Evolutionary conservation across 2,113 vertebrate genomes (phyloP).

Genomic region (Felis chaus): DNA sequence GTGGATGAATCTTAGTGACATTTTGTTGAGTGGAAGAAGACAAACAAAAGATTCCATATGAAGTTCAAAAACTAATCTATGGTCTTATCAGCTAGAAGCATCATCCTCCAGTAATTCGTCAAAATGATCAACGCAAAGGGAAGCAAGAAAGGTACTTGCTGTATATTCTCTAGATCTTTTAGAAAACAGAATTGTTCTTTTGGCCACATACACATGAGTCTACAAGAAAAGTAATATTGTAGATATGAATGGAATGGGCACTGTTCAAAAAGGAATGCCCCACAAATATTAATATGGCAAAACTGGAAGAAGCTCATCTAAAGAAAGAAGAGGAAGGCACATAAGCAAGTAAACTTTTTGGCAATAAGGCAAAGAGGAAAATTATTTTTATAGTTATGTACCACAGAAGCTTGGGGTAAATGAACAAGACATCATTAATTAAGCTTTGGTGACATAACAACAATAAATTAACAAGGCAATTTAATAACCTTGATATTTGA

Average conservation of each 20-base stretch:
- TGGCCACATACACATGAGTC: neutral
- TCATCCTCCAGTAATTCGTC: neutral
- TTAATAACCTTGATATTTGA: neutral
- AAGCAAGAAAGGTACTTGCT: neutral
- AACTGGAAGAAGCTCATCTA: neutral
- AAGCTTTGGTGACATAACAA: neutral
- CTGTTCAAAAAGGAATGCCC: neutral
- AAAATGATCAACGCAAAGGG: neutral
- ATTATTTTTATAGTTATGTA: constrained; percentile 11
- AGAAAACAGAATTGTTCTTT: neutral
- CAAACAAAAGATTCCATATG: neutral
- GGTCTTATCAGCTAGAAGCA: neutral
- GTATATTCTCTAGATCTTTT: neutral
- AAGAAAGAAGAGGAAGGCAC: neutral
- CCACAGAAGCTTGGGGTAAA: neutral
- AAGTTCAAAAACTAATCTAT: neutral
- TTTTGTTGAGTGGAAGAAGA: neutral
- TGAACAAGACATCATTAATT: neutral
- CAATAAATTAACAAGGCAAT: neutral
- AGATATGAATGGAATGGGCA: neutral
- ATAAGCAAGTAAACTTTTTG: neutral
- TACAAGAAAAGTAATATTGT: neutral
- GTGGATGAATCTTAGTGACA: neutral
- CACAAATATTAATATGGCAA: neutral
- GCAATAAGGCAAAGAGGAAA: neutral